phyloP scores from a whole-genome alignment of 1,140 invertebrate genomes.

The Holcopasites calliopsidis region DNA sequence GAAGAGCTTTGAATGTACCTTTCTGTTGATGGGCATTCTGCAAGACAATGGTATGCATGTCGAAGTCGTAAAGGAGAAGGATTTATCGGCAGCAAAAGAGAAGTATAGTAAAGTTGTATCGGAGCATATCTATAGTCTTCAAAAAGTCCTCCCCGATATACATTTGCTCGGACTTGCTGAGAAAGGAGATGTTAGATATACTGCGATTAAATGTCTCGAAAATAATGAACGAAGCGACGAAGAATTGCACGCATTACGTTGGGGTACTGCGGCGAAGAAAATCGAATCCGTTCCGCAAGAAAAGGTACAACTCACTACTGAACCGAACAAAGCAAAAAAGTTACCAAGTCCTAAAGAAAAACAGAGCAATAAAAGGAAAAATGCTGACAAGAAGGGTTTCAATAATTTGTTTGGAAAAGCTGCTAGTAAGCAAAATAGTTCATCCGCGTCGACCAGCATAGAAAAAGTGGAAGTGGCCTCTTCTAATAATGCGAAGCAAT shows the following conservation, averaged over 20 bases:
- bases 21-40: conserved; percentile 72
- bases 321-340: neutral
- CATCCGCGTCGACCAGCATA: neutral
- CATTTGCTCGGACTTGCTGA: conserved; percentile 65
- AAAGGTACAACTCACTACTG: neutral
- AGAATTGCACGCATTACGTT: conserved; percentile 59
- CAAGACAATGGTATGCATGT: conserved; percentile 69
- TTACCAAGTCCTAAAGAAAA: conserved; percentile 16
- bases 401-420: conserved; percentile 70
- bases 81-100: conserved; percentile 63
- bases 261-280: conserved; percentile 22
- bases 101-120: conserved; percentile 73
- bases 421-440: conserved; percentile 47
- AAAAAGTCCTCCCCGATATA: conserved; percentile 70
- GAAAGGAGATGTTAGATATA: conserved; percentile 68
- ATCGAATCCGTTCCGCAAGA: neutral
- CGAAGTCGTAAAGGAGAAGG: conserved; percentile 70
- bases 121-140: conserved; percentile 77
- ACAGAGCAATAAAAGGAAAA: conserved; percentile 26
- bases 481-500: neutral
- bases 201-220: conserved; percentile 72
- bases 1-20: conserved; percentile 65
- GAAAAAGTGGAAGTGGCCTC: conserved; percentile 2
- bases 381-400: conserved; percentile 64
- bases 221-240: conserved; percentile 63